Conservation (phyloP, 2,113 vertebrate species). For the Plecturocebus donacophilus region DNA sequence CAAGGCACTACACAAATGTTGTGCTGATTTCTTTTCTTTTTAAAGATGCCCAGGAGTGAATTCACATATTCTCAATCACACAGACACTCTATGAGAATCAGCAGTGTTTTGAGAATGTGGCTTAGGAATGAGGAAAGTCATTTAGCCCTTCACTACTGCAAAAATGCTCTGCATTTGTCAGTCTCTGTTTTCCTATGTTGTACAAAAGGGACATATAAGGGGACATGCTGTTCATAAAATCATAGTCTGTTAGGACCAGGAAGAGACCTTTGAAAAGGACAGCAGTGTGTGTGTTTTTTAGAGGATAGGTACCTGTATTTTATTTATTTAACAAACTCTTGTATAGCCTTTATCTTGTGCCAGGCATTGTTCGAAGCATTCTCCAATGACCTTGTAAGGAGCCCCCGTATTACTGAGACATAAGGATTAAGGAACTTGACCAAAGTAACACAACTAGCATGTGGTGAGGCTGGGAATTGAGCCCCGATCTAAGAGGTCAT, state of each 20-base stretch:
- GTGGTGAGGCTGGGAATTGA: not conserved
- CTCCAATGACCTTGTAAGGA: not conserved
- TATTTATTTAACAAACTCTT: constrained; percentile 31
- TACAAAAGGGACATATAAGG: not conserved
- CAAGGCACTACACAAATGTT: constrained; percentile 50
- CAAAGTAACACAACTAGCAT: not conserved
- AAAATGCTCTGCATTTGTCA: constrained; percentile 30
- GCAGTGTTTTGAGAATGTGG: constrained; percentile 43
- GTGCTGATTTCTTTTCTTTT: constrained; percentile 72
- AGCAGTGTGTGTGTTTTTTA: not conserved
- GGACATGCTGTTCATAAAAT: constrained; percentile 22
- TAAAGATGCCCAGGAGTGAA: constrained; percentile 73
- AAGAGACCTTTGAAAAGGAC: not conserved
- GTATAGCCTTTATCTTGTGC: not conserved
- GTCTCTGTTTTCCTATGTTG: constrained; percentile 28
- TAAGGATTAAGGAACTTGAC: not conserved
- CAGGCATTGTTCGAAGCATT: not conserved
- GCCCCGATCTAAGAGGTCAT: not conserved
- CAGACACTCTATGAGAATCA: constrained; percentile 56
- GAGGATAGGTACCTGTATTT: not conserved
- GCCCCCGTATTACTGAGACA: not conserved
- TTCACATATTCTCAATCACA: constrained; percentile 59
- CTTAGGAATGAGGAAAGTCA: constrained; percentile 35
- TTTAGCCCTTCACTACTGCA: constrained; percentile 49
- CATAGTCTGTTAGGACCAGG: not conserved